Conservation (phyloP, 2,113 vertebrate genomes). For the Pedetes capensis region DNA sequence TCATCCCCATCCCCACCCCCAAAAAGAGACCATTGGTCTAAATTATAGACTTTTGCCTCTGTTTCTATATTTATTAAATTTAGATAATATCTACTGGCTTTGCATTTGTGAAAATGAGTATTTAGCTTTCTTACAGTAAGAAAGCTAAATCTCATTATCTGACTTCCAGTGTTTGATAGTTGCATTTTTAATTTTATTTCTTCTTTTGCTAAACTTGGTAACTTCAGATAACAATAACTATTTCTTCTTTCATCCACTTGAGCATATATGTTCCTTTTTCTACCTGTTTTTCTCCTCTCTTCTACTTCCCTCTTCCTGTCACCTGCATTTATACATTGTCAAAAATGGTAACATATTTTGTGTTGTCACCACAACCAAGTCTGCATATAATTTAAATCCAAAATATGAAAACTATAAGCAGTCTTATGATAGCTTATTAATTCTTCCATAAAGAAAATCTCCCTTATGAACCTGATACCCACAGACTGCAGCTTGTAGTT, state of each 20-base stretch:
- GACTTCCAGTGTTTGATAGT: background rate
- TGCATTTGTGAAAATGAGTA: background rate
- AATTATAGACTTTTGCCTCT: background rate
- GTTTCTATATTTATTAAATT: slow-evolving; percentile 27
- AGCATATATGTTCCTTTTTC: background rate
- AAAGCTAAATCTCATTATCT: slow-evolving; percentile 10
- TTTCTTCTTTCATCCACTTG: slow-evolving; percentile 11
- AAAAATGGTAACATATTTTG: slow-evolving; percentile 14
- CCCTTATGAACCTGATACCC: background rate
- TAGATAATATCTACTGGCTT: background rate
- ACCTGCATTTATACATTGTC: background rate
- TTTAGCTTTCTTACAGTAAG: background rate
- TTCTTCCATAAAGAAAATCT: slow-evolving; percentile 36
- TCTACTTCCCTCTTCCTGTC: background rate
- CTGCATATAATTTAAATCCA: slow-evolving; percentile 20
- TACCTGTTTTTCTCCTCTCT: background rate
- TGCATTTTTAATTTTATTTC: slow-evolving; percentile 15
- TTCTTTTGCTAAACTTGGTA: slow-evolving; percentile 20
- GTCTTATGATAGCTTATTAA: background rate
- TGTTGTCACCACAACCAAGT: background rate
- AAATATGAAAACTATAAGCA: slow-evolving; percentile 28
- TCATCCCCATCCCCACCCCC: background rate
- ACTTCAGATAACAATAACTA: background rate
- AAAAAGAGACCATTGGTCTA: background rate
- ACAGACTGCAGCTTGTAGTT: background rate